Evolutionary conservation across 2,113 vertebrate genomes (phyloP), one percentile per base, ranked within the genome.

Genomic region (Alligator sinensis): DNA sequence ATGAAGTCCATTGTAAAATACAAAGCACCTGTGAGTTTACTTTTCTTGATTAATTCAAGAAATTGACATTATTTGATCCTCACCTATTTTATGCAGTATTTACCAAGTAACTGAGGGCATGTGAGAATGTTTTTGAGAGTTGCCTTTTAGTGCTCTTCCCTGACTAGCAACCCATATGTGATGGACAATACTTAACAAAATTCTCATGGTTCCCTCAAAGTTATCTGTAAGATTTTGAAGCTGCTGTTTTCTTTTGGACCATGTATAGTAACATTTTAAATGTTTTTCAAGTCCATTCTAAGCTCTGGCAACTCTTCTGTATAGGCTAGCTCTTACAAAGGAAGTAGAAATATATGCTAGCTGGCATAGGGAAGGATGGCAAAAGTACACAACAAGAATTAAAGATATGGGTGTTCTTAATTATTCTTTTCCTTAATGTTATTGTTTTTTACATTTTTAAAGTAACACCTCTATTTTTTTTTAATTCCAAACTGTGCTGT

Each of bases 301-400:
- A 0, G 0, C 81, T 87, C 30, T 86, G 62, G 7, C 1, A 54
- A 27, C 4, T 80, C 60, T 11, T 62, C 75, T 70, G 9, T 82
- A 16, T 90, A 68, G 15, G 47, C 7, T 88, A 9, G 8, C 4
- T 60, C 11, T 2, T 66, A 2, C 19, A 19, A 57, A 90, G 59
- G 3, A 0, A 34, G 27, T 85, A 84, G 82, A 25, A 77, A 76
- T 0, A 82, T 11, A n/a, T 72, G 84, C 14, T 77, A 21, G 10
- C 28, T 60, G 68, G 5, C 2, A 10, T 9, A 30, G 58, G 82
- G n/a, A 15, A 58, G 12, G 68, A 24, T 77, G 2, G 66, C 60
- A 47, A 47, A 84, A 81, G 84, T 19, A 28, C 61, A 25, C 8
- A 82, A 82, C 10, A 90, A 3, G 13, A 88, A 78, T 76, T 61